Evolutionary conservation across 2,113 vertebrate genomes (phyloP).

Genomic region (Monopterus albus): DNA sequence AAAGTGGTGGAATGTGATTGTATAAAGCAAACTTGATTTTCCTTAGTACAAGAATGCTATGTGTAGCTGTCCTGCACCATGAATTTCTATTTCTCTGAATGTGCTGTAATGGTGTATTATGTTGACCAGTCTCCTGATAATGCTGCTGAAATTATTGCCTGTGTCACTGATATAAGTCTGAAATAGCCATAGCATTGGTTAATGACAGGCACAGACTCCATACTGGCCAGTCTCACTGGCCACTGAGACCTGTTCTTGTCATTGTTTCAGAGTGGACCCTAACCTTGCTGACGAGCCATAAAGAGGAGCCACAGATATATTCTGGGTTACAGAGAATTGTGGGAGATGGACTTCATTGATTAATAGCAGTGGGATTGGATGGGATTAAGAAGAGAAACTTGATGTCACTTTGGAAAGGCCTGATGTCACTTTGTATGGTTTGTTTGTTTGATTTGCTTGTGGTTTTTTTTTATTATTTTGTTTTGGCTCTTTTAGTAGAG

Average conservation of each 20-base stretch:
- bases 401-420: conserved; percentile 84
- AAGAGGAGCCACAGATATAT: conserved; percentile 59
- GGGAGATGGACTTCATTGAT: conserved; percentile 57
- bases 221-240: not conserved
- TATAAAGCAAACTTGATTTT: conserved; percentile 73
- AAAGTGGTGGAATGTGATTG: conserved; percentile 76
- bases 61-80: conserved; percentile 58
- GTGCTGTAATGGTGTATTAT: conserved; percentile 66
- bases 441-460: conserved; percentile 75
- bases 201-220: conserved; percentile 28
- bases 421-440: conserved; percentile 83
- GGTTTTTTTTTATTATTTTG: conserved; percentile 43
- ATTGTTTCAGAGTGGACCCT: conserved; percentile 69
- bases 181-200: conserved; percentile 57
- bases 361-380: conserved; percentile 56
- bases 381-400: conserved; percentile 71
- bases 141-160: conserved; percentile 79
- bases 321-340: conserved; percentile 67
- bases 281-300: conserved; percentile 72
- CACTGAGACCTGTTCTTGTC: not conserved
- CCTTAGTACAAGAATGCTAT: conserved; percentile 53
- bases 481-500: conserved; percentile 56
- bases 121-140: conserved; percentile 67
- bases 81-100: conserved; percentile 71
- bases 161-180: conserved; percentile 59